Conservation (phyloP, 2,888 invertebrate species). For the Nebria brevicollis region DNA sequence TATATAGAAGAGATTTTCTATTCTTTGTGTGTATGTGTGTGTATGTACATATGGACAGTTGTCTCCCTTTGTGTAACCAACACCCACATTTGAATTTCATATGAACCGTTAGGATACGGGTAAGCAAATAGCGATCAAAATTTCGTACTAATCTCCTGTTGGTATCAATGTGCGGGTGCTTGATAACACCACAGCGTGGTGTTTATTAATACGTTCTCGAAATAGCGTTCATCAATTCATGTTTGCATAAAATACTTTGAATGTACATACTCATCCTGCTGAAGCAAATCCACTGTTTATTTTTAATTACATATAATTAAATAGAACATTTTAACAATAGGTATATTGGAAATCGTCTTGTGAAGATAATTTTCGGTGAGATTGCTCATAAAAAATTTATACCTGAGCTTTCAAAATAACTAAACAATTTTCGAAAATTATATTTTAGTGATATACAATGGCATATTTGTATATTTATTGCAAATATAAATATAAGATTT, state of each 20-base stretch:
- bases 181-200: background rate
- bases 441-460: too few species aligned
- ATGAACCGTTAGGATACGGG: background rate
- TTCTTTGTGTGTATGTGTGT: background rate
- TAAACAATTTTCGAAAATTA: too few species aligned
- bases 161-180: background rate
- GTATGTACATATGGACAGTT: slow-evolving; percentile 1
- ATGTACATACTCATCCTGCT: background rate
- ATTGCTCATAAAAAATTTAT: too few species aligned
- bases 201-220: background rate
- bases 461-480: too few species aligned
- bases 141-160: background rate
- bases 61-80: slow-evolving; percentile 16
- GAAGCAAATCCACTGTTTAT: background rate
- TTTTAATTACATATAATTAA: too few species aligned
- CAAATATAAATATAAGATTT: too few species aligned
- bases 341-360: too few species aligned
- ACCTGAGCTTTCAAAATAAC: too few species aligned
- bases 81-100: slow-evolving; percentile 17
- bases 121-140: slow-evolving; percentile 11
- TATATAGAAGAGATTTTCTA: slow-evolving; percentile 2
- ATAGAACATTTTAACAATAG: too few species aligned
- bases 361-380: too few species aligned
- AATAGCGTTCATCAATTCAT: background rate
- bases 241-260: background rate